Conservation (phyloP, 2,797 vertebrate genomes). For the Tympanoctomys barrerae region DNA sequence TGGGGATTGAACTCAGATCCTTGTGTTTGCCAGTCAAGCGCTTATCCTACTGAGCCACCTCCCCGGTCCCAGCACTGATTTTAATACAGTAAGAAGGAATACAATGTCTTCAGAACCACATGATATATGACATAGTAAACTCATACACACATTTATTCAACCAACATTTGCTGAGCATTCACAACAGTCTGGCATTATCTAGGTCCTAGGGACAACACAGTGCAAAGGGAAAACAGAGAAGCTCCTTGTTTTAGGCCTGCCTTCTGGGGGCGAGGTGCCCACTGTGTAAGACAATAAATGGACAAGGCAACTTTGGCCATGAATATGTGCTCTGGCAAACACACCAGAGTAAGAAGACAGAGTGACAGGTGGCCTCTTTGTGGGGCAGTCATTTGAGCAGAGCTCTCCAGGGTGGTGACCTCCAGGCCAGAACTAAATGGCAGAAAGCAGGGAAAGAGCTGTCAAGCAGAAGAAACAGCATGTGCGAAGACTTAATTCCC, state of each 20-base stretch:
- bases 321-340: not conserved
- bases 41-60: too few relatives aligned
- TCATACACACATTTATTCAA: not conserved
- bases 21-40: too few relatives aligned
- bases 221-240: not conserved
- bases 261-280: not conserved
- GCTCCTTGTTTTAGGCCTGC: not conserved
- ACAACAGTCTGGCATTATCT: not conserved
- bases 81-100: not conserved
- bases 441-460: not conserved
- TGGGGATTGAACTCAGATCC: too few relatives aligned
- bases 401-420: not conserved
- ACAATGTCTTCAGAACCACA: not conserved
- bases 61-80: not conserved
- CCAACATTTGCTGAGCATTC: not conserved
- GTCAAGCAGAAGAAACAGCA: not conserved
- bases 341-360: not conserved
- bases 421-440: not conserved
- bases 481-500: not conserved
- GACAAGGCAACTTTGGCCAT: not conserved
- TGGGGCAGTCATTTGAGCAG: not conserved
- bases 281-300: not conserved
- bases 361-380: not conserved
- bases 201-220: not conserved
- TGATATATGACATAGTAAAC: not conserved